phyloP scores from a whole-genome alignment of 1,140 invertebrate species.

The Samia ricini region DNA sequence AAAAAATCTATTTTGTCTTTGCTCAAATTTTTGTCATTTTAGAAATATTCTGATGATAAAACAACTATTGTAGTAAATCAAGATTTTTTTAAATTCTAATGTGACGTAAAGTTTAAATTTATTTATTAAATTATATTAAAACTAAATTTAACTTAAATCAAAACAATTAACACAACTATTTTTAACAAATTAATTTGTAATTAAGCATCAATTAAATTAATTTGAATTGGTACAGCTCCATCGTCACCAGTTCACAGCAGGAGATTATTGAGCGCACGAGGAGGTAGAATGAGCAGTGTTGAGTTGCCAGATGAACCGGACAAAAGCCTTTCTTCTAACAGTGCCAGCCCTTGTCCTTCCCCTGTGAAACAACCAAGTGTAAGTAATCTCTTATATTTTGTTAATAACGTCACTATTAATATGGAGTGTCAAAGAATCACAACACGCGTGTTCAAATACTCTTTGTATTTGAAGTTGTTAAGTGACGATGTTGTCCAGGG shows the following conservation, averaged over 20 bases:
- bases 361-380: constrained; percentile 80
- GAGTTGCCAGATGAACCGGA: constrained; percentile 95
- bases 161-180: too few species aligned
- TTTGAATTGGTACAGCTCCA: constrained; percentile 81
- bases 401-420: neutral
- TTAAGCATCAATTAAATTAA: neutral
- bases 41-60: too few species aligned
- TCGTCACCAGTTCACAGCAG: constrained; percentile 92
- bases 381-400: constrained; percentile 23
- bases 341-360: constrained; percentile 94
- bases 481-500: neutral
- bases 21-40: too few species aligned
- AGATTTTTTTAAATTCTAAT: too few species aligned
- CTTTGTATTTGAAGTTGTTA: too few species aligned
- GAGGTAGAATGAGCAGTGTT: constrained; percentile 93
- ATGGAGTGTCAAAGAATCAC: too few species aligned
- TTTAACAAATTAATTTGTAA: neutral
- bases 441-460: too few species aligned
- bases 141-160: too few species aligned
- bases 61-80: too few species aligned
- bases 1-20: too few species aligned
- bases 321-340: constrained; percentile 92
- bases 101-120: too few species aligned
- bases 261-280: constrained; percentile 85
- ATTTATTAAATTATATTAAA: too few species aligned